Conservation (phyloP, 2,888 invertebrate genomes). For the Phragmatobia fuliginosa region DNA sequence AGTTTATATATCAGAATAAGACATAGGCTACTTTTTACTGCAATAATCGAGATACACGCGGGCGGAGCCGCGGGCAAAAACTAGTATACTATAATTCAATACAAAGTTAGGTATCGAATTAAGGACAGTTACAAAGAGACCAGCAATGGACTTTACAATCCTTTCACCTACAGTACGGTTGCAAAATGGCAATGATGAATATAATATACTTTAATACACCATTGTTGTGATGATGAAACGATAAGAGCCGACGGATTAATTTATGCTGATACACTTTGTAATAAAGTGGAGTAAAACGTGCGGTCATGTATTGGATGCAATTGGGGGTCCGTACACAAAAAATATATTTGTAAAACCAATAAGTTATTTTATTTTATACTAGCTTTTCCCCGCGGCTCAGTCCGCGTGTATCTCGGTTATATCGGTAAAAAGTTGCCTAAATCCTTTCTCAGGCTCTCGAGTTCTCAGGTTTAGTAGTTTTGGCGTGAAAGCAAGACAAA, state of each 20-base stretch:
- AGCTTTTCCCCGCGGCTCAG: no score
- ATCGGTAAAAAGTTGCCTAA: no score
- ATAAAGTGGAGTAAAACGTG: constrained; percentile 42
- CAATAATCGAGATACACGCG: no score
- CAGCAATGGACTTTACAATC: constrained; percentile 33
- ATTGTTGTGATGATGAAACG: constrained; percentile 49
- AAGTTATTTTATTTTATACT: no score
- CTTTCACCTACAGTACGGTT: constrained; percentile 50
- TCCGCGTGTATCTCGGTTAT: no score
- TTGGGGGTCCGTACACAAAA: constrained; percentile 27
- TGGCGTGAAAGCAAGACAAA: no score
- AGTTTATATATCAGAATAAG: no score
- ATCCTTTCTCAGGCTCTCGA: no score
- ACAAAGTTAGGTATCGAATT: constrained; percentile 21
- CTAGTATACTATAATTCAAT: constrained; percentile 16
- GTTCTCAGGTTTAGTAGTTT: no score
- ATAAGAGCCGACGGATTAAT: constrained; percentile 48
- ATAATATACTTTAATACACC: constrained; percentile 44
- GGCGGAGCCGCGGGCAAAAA: no score
- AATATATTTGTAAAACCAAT: neutral
- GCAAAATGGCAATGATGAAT: constrained; percentile 45
- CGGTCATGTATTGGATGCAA: constrained; percentile 22
- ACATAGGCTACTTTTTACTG: no score
- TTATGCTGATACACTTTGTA: constrained; percentile 49
- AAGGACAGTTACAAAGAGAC: constrained; percentile 27